phyloP scores from a whole-genome alignment of 2,888 invertebrate species.

The Pyrocoelia pectoralis region DNA sequence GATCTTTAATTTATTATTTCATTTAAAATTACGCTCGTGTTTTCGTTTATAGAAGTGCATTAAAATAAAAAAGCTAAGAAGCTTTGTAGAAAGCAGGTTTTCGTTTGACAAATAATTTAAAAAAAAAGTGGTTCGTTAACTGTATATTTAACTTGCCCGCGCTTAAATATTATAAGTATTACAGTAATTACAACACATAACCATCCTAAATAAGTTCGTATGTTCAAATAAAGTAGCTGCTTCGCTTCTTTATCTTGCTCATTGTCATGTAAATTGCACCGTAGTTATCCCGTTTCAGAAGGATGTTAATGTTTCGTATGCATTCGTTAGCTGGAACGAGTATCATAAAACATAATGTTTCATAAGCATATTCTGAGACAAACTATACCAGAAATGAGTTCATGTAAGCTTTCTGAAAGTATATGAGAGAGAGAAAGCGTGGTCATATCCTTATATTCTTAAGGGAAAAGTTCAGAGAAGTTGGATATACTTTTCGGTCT shows the following conservation, averaged over 20 bases:
- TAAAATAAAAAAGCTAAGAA: neutral
- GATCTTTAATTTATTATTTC: slow-evolving; percentile 16
- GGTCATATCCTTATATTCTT: slow-evolving; percentile 40
- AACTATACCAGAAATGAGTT: slow-evolving; percentile 45
- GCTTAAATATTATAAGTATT: slow-evolving; percentile 15
- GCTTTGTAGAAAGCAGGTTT: neutral
- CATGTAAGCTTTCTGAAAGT: slow-evolving; percentile 42
- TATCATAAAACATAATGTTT: slow-evolving; percentile 50
- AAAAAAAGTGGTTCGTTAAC: neutral
- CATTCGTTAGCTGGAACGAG: slow-evolving; percentile 44
- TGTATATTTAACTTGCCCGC: neutral
- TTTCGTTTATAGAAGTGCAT: slow-evolving; percentile 2
- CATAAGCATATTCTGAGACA: slow-evolving; percentile 49
- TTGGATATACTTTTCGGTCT: neutral
- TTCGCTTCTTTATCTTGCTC: slow-evolving; percentile 37
- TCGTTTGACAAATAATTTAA: neutral
- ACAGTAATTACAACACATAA: slow-evolving; percentile 31
- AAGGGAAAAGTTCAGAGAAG: neutral
- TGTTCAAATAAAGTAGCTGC: slow-evolving; percentile 33
- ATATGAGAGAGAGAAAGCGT: slow-evolving; percentile 38
- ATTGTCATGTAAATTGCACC: slow-evolving; percentile 37
- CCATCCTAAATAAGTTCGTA: slow-evolving; percentile 29
- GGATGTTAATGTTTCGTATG: slow-evolving; percentile 39
- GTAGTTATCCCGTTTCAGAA: slow-evolving; percentile 36
- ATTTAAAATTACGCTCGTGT: slow-evolving; percentile 5